phyloP scores from a whole-genome alignment of 2,888 invertebrate species.

The Tanypteryx hageni region DNA sequence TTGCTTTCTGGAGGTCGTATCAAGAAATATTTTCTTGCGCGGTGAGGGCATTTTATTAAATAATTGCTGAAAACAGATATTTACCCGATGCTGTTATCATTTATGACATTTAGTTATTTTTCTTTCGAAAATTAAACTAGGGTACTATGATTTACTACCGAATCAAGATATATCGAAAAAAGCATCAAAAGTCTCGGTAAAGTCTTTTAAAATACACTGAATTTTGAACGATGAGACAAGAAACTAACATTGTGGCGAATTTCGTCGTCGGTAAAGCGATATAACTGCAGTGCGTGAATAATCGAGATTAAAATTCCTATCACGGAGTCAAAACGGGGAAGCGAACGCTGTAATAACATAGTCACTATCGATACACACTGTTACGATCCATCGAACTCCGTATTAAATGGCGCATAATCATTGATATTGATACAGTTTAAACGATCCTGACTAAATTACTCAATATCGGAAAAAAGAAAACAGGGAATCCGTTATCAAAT shows the following conservation, averaged over 20 bases:
- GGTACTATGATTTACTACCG: neutral
- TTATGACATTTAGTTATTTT: neutral
- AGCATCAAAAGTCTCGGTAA: neutral
- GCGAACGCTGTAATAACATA: no score
- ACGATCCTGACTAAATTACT: neutral
- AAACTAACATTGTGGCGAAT: no score
- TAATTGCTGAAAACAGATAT: neutral
- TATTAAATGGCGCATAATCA: neutral
- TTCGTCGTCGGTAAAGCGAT: no score
- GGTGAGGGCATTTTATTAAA: neutral
- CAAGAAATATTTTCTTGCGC: neutral
- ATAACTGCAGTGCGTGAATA: no score
- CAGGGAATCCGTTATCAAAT: neutral
- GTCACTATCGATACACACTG: no score
- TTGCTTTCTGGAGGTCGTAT: neutral
- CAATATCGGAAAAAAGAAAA: neutral
- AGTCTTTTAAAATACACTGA: no score
- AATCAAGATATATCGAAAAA: neutral
- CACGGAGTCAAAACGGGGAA: no score
- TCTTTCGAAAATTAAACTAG: neutral
- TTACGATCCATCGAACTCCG: no score
- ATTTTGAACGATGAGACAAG: no score
- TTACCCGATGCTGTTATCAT: neutral
- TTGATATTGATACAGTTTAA: neutral
- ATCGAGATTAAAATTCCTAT: no score